Evolutionary conservation across 2,113 vertebrate species (phyloP).

Genomic region (Phrynocephalus versicolor): DNA sequence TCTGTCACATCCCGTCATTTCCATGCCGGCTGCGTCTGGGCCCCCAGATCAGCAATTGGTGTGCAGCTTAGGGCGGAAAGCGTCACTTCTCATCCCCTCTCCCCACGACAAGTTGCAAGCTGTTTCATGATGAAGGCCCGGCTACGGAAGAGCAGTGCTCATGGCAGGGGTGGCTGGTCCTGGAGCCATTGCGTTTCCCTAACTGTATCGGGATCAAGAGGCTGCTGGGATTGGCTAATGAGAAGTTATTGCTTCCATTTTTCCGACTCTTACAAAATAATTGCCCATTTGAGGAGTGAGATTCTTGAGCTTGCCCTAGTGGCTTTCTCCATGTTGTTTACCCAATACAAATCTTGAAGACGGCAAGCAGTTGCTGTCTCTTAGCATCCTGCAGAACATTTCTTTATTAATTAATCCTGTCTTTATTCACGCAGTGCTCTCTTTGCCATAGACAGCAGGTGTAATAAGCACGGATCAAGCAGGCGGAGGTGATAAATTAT

Average conservation of each 20-base stretch:
- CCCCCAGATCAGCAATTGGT: neutral
- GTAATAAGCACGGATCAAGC: conserved; percentile 74
- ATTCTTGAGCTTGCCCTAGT: neutral
- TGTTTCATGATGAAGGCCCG: neutral
- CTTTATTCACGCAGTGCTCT: conserved; percentile 66
- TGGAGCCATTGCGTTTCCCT: neutral
- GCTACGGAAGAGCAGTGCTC: too few species aligned
- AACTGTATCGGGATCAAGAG: neutral
- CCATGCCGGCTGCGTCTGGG: neutral
- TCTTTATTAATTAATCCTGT: conserved; percentile 73
- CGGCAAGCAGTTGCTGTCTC: conserved; percentile 8
- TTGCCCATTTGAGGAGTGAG: neutral
- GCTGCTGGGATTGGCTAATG: neutral
- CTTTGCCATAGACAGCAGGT: conserved; percentile 64
- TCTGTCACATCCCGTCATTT: neutral
- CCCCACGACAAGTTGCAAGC: neutral
- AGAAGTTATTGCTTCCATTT: too few species aligned
- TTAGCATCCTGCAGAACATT: conserved; percentile 61
- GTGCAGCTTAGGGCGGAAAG: neutral
- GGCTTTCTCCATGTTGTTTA: neutral
- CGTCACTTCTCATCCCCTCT: neutral
- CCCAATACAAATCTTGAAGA: conserved; percentile 9
- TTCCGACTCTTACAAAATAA: neutral
- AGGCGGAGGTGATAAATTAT: conserved; percentile 72
- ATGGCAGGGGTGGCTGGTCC: neutral